A percentile compares a stretch with the other conserved stretches of the same genome.
Conservation (phyloP, 2,797 vertebrate genomes). For the Distichodus sexfasciatus region DNA sequence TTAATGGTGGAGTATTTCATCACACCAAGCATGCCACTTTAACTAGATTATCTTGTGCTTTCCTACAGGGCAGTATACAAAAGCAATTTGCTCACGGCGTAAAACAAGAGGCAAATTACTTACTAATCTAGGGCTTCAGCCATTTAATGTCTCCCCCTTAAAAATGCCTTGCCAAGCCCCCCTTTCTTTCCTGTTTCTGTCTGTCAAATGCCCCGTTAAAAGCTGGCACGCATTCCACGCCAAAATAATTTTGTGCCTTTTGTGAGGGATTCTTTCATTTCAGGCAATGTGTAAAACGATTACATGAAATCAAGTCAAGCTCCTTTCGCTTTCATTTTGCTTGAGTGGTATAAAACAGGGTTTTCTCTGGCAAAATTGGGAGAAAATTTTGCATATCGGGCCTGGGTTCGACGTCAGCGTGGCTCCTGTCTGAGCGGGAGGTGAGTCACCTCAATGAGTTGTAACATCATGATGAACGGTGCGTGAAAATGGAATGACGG, state of each 20-base stretch:
- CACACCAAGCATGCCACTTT: conserved; percentile 52
- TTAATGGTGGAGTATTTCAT: conserved; percentile 59
- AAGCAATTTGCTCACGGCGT: conserved; percentile 55
- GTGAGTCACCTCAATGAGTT: conserved; percentile 15
- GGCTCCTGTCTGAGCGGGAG: background rate
- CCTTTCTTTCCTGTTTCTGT: conserved; percentile 38
- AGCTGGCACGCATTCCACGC: conserved; percentile 40
- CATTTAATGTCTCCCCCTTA: conserved; percentile 51
- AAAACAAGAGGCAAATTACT: conserved; percentile 59
- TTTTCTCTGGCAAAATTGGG: conserved; percentile 16
- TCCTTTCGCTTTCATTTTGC: conserved; percentile 38
- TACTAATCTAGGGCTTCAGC: conserved; percentile 60
- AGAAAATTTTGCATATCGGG: conserved; percentile 14
- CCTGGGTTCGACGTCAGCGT: conserved; percentile 8
- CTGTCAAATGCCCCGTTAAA: conserved; percentile 49
- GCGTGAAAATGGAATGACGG: conserved; percentile 17
- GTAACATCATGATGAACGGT: conserved; percentile 14
- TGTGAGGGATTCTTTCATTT: conserved; percentile 49
- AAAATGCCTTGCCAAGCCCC: conserved; percentile 43
- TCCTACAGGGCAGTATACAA: conserved; percentile 58
- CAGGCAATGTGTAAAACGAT: conserved; percentile 54
- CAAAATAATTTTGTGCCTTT: conserved; percentile 44
- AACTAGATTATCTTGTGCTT: conserved; percentile 58
- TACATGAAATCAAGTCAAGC: conserved; percentile 53
- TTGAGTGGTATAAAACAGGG: conserved; percentile 32